These are phyloP conservation scores for Nycteola revayana DNA, from an alignment of 2,888 invertebrate species.

Conservation along the genomic window DNA sequence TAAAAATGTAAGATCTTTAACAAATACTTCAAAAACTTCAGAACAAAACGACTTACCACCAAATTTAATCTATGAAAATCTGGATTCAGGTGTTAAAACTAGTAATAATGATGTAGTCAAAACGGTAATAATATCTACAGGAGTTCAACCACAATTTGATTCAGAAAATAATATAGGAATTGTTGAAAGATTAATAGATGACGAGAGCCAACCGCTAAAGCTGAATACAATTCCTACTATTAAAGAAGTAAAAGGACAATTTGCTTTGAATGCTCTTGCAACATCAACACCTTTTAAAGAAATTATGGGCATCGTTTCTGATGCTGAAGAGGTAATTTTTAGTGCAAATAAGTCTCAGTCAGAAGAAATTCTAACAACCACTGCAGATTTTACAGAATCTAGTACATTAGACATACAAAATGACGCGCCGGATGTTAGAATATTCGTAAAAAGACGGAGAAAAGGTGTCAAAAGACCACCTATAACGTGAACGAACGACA, in stretches of 20 bases:
- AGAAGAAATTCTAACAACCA: background rate
- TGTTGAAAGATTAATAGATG: background rate
- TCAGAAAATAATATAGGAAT: constrained; percentile 9
- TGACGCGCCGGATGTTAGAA: constrained; percentile 67
- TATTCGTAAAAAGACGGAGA: constrained; percentile 61
- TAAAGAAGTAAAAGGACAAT: constrained; percentile 20
- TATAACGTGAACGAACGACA: constrained; percentile 13
- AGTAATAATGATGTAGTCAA: constrained; percentile 42
- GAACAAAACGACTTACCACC: constrained; percentile 6
- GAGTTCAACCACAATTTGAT: constrained; percentile 40
- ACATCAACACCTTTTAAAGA: constrained; percentile 65
- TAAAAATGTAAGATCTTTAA: too few species aligned
- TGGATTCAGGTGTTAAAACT: constrained; percentile 23
- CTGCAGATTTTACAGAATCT: constrained; percentile 26
- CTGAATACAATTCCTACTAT: constrained; percentile 6
- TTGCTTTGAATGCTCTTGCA: constrained; percentile 49
- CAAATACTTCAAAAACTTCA: constrained; percentile 1
- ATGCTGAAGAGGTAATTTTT: constrained; percentile 21
- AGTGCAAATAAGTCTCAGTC: constrained; percentile 21
- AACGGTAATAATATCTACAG: constrained; percentile 59
- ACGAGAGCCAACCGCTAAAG: background rate
- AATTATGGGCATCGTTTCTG: constrained; percentile 10
- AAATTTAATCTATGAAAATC: constrained; percentile 21
- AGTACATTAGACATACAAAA: constrained; percentile 27
- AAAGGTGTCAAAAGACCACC: constrained; percentile 45